A percentile compares a stretch with the other conserved stretches of the same genome.
Evolutionary conservation across 2,888 invertebrate species (phyloP).

Genomic region (Noctua comes): DNA sequence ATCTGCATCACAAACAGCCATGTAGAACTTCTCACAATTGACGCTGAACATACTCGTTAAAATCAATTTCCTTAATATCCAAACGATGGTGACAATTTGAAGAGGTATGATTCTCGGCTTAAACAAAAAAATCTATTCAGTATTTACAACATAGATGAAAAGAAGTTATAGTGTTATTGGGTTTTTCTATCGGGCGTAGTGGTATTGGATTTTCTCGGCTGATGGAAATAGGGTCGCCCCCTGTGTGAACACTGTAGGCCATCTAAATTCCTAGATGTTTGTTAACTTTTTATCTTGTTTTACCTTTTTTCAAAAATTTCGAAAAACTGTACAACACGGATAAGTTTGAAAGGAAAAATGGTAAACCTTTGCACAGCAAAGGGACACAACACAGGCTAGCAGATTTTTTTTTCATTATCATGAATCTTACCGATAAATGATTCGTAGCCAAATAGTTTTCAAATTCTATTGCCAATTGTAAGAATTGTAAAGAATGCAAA

Average conservation of each 20-base stretch:
- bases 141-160: not conserved
- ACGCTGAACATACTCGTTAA: conserved; percentile 2
- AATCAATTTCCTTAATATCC: conserved; percentile 1
- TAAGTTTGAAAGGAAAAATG: not conserved
- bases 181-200: not conserved
- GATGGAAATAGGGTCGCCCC: no score
- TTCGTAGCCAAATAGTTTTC: not conserved
- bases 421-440: not conserved
- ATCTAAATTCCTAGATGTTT: no score
- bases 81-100: not conserved
- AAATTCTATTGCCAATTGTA: conserved; percentile 11
- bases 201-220: no score
- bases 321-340: not conserved
- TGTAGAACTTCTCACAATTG: conserved; percentile 23
- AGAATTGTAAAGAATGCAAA: conserved; percentile 10
- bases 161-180: not conserved
- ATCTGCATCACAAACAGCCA: not conserved
- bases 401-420: not conserved
- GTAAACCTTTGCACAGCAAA: not conserved
- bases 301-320: not conserved
- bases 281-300: no score
- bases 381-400: not conserved
- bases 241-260: no score
- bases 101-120: not conserved
- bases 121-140: not conserved